phyloP scores from a whole-genome alignment of 2,888 invertebrate species.

The Hypercompe scribonia region DNA sequence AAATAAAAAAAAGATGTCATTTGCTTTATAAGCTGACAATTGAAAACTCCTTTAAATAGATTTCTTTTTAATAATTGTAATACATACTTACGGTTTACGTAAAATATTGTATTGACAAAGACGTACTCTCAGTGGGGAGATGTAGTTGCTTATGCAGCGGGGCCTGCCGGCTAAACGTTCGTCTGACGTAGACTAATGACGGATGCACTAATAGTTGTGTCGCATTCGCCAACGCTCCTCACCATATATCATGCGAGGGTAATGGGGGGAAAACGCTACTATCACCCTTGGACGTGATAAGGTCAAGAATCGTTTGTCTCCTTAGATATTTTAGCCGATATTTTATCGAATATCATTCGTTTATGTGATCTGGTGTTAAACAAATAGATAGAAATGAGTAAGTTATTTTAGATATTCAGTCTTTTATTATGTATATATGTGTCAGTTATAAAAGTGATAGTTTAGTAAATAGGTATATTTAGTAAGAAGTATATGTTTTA shows the following conservation, averaged over 20 bases:
- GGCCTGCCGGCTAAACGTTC: conserved; percentile 70
- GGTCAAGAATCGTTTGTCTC: conserved; percentile 77
- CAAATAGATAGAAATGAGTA: background rate
- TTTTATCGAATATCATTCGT: conserved; percentile 32
- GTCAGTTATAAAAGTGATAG: no score
- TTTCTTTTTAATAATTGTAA: background rate
- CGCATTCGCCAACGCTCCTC: conserved; percentile 69
- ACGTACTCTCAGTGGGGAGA: conserved; percentile 49
- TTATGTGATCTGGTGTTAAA: background rate
- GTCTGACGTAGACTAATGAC: conserved; percentile 85
- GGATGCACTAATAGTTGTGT: conserved; percentile 87
- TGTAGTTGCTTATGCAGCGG: conserved; percentile 74
- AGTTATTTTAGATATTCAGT: background rate
- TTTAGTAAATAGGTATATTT: background rate
- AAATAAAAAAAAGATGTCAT: background rate
- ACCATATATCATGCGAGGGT: conserved; percentile 82
- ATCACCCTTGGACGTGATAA: conserved; percentile 81
- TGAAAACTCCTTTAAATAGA: background rate
- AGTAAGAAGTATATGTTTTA: background rate
- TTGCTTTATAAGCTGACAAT: no score
- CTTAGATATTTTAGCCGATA: conserved; percentile 63
- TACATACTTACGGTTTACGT: background rate
- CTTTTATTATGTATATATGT: background rate
- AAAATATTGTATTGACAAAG: conserved; percentile 16
- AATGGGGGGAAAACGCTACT: conserved; percentile 79